phyloP scores from a whole-genome alignment of 1,140 invertebrate species.

The Plutomurus gul region DNA sequence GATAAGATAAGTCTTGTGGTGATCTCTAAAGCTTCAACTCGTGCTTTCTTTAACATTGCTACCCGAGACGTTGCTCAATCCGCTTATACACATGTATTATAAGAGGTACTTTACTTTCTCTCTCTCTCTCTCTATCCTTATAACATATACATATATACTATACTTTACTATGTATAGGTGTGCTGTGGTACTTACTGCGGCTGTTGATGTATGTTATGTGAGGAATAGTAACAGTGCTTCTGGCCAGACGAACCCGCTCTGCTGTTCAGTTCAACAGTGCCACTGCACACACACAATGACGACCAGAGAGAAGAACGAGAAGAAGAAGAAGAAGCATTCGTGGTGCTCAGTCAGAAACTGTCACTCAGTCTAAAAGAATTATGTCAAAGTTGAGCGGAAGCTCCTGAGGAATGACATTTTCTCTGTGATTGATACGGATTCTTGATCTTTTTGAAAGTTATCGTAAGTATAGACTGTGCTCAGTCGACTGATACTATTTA shows the following conservation, averaged over 20 bases:
- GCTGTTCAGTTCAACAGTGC: background rate
- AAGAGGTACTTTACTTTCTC: too few relatives aligned
- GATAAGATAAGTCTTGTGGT: conserved; percentile 12
- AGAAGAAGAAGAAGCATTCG: background rate
- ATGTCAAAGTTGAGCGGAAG: conserved; percentile 26
- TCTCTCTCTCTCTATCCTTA: too few relatives aligned
- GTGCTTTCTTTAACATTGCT: background rate
- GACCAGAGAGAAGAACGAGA: background rate
- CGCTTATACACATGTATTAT: too few relatives aligned
- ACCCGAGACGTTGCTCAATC: background rate
- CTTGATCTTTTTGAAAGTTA: conserved; percentile 19
- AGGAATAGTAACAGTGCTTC: background rate
- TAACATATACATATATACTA: too few relatives aligned
- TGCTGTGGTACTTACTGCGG: background rate
- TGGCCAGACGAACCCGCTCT: background rate
- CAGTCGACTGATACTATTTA: too few relatives aligned
- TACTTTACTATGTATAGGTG: background rate
- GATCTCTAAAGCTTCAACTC: background rate
- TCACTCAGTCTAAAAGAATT: conserved; percentile 29
- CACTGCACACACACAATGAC: background rate
- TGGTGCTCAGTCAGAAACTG: conserved; percentile 19
- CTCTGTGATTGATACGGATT: conserved; percentile 17
- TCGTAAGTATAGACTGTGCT: background rate
- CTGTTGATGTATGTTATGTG: background rate
- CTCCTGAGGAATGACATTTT: conserved; percentile 26